phyloP scores from a whole-genome alignment of 2,888 invertebrate genomes.

The Lamproptera curius region DNA sequence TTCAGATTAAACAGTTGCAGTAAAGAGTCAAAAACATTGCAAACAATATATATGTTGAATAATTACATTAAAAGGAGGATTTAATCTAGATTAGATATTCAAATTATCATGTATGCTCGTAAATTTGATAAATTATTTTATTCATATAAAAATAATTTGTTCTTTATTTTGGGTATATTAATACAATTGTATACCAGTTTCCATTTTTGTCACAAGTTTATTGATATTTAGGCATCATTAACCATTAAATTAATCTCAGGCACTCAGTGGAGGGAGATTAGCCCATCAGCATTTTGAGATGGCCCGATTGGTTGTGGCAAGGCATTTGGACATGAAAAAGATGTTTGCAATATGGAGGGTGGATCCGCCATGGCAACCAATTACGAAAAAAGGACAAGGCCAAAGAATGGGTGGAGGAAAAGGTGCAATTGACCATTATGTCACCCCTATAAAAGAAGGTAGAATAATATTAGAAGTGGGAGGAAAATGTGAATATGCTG shows the following conservation, averaged over 20 bases:
- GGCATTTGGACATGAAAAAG: constrained; percentile 86
- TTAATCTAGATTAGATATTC: no score
- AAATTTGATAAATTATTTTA: no score
- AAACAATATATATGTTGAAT: no score
- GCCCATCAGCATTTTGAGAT: constrained; percentile 91
- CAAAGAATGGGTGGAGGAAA: constrained; percentile 98
- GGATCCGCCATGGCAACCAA: constrained; percentile 96
- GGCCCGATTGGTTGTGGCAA: constrained; percentile 87
- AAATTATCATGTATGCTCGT: no score
- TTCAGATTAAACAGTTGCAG: no score
- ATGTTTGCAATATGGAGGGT: constrained; percentile 98
- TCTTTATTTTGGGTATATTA: no score
- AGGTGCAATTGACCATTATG: constrained; percentile 95
- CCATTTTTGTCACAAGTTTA: no score
- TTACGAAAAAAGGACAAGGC: constrained; percentile 93
- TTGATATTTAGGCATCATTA: no score
- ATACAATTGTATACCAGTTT: no score
- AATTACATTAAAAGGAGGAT: no score
- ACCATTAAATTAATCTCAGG: constrained; percentile 70
- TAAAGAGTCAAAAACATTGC: no score
- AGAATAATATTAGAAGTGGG: constrained; percentile 96
- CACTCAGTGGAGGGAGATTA: constrained; percentile 89
- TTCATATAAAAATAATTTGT: no score
- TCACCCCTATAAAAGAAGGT: constrained; percentile 93
- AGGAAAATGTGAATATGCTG: constrained; percentile 91